These are phyloP conservation scores for Galerucella calmariensis DNA, from an alignment of 2,888 invertebrate genomes.

Conservation along the genomic window DNA sequence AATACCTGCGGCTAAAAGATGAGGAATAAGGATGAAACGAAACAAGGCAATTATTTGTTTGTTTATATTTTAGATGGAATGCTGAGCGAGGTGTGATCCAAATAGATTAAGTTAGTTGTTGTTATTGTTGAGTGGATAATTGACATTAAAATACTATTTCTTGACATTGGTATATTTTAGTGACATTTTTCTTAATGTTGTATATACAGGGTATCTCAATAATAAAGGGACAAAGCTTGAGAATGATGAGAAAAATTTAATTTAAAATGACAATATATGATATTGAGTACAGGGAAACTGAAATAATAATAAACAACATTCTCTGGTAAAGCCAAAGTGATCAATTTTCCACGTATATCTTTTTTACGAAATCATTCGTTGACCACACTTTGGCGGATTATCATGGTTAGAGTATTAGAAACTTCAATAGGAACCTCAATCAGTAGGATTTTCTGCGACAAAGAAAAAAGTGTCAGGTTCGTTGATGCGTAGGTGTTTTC, in stretches of 20 bases:
- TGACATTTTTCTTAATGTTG: too few species aligned
- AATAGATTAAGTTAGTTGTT: background rate
- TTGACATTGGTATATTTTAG: too few species aligned
- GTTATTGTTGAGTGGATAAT: too few species aligned
- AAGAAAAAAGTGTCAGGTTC: slow-evolving; percentile 17
- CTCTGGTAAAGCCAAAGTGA: background rate
- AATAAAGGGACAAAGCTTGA: too few species aligned
- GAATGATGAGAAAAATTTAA: too few species aligned
- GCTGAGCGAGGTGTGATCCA: background rate
- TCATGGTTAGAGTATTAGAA: background rate
- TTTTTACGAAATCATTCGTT: background rate
- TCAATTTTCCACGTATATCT: background rate
- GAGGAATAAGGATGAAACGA: background rate
- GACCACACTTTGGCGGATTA: background rate
- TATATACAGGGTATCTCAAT: too few species aligned
- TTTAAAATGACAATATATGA: too few species aligned
- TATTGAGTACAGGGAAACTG: too few species aligned
- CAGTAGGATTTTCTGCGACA: slow-evolving; percentile 19
- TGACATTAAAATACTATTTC: too few species aligned
- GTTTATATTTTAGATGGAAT: background rate
- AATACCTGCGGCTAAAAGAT: background rate
- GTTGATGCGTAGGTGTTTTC: slow-evolving; percentile 15
- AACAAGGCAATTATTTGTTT: background rate
- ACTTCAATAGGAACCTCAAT: slow-evolving; percentile 16
- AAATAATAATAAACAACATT: background rate